Evolutionary conservation across 1,140 invertebrate species (phyloP).

Genomic region (Eciton burchellii): DNA sequence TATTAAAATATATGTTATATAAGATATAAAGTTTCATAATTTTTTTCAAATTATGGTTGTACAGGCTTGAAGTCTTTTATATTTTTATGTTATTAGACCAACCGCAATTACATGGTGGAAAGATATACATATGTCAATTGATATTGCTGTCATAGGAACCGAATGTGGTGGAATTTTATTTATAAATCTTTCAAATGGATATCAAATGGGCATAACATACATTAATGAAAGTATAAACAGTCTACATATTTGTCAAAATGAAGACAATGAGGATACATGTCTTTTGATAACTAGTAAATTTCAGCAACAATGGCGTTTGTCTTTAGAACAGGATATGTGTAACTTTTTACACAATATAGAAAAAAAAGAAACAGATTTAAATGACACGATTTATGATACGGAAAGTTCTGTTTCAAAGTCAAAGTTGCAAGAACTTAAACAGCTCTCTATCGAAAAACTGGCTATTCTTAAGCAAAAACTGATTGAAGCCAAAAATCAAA

Average conservation of each 20-base stretch:
- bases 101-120: slow-evolving; percentile 90
- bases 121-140: slow-evolving; percentile 86
- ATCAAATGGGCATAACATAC: slow-evolving; percentile 88
- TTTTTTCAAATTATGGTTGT: slow-evolving; percentile 18
- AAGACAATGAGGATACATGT: slow-evolving; percentile 88
- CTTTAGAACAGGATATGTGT: slow-evolving; percentile 88
- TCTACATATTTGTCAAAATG: slow-evolving; percentile 89
- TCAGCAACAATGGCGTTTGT: slow-evolving; percentile 88
- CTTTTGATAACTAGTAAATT: slow-evolving; percentile 89
- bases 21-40: slow-evolving; percentile 6
- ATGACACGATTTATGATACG: slow-evolving; percentile 78
- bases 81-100: slow-evolving; percentile 78
- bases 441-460: slow-evolving; percentile 89
- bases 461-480: slow-evolving; percentile 88
- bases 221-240: slow-evolving; percentile 87
- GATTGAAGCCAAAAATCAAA: slow-evolving; percentile 86
- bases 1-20: slow-evolving; percentile 1
- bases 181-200: slow-evolving; percentile 89
- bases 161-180: slow-evolving; percentile 90
- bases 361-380: slow-evolving; percentile 72
- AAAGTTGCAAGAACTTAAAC: slow-evolving; percentile 88
- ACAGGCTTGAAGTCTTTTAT: neutral
- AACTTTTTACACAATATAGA: slow-evolving; percentile 87
- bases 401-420: slow-evolving; percentile 86
- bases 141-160: slow-evolving; percentile 90